phyloP scores from a whole-genome alignment of 1,140 invertebrate species.

The Nilaparvata lugens region DNA sequence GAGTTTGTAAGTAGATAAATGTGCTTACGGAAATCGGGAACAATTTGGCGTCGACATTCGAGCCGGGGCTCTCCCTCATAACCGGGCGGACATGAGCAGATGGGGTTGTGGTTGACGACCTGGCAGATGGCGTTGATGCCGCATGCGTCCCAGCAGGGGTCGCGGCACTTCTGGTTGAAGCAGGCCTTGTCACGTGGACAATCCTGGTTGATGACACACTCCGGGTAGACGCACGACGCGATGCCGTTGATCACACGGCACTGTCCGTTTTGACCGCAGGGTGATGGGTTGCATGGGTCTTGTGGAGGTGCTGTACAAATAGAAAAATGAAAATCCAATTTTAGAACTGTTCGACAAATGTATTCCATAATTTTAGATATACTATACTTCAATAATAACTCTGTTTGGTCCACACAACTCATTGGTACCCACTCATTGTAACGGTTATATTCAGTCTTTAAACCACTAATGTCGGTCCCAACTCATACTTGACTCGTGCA shows the following conservation, averaged over 20 bases:
- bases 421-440: too few species aligned
- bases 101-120: constrained; percentile 66
- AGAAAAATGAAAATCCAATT: too few species aligned
- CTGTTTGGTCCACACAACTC: too few species aligned
- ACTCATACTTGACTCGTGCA: too few species aligned
- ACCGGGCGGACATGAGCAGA: constrained; percentile 69
- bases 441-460: too few species aligned
- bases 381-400: too few species aligned
- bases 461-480: too few species aligned
- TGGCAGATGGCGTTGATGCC: constrained; percentile 79
- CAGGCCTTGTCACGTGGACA: constrained; percentile 73
- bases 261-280: constrained; percentile 68
- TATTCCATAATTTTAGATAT: too few species aligned
- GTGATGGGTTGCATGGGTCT: constrained; percentile 71
- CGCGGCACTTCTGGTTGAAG: constrained; percentile 66
- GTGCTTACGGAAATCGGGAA: not conserved
- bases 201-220: constrained; percentile 75
- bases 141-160: constrained; percentile 71
- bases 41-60: constrained; percentile 45
- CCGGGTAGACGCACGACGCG: constrained; percentile 70
- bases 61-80: constrained; percentile 72
- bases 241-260: constrained; percentile 58
- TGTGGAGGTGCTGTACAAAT: constrained; percentile 31
- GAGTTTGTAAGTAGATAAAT: too few species aligned
- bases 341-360: too few species aligned